These are phyloP conservation scores for Chitala chitala DNA, from an alignment of 2,113 vertebrate genomes.

Conservation along the genomic window DNA sequence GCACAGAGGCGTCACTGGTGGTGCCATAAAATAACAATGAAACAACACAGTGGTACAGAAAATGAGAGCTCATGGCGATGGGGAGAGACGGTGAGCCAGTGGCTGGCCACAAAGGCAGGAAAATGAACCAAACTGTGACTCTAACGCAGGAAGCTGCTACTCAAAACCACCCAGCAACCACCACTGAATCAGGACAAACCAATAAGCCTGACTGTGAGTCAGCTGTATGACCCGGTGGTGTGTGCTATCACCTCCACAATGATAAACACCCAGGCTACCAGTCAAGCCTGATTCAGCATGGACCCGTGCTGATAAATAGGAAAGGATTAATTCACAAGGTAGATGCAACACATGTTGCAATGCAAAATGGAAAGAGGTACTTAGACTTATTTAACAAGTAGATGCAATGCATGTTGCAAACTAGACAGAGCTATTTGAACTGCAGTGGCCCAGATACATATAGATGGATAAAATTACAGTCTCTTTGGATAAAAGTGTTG, in stretches of 20 bases:
- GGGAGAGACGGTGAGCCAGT: neutral
- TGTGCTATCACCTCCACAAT: neutral
- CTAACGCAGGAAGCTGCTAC: neutral
- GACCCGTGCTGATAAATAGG: too few relatives aligned
- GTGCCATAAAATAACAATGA: constrained; percentile 17
- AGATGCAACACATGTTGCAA: neutral
- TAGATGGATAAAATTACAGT: neutral
- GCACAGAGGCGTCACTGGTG: neutral
- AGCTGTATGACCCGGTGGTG: too few relatives aligned
- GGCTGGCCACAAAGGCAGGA: neutral
- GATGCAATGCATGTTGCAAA: too few relatives aligned
- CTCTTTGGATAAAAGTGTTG: neutral
- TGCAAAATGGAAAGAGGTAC: neutral
- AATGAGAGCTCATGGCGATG: neutral
- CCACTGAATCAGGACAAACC: neutral
- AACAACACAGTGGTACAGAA: neutral
- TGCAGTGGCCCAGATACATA: neutral
- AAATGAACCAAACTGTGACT: neutral
- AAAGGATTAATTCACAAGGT: neutral
- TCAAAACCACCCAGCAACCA: neutral
- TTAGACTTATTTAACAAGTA: too few relatives aligned
- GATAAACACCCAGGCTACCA: neutral
- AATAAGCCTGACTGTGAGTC: neutral
- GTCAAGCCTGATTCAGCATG: neutral
- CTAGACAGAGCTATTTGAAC: too few relatives aligned